Base-by-base conservation (phyloP, 2,113 vertebrate genomes). In the Lates calcarifer region DNA sequence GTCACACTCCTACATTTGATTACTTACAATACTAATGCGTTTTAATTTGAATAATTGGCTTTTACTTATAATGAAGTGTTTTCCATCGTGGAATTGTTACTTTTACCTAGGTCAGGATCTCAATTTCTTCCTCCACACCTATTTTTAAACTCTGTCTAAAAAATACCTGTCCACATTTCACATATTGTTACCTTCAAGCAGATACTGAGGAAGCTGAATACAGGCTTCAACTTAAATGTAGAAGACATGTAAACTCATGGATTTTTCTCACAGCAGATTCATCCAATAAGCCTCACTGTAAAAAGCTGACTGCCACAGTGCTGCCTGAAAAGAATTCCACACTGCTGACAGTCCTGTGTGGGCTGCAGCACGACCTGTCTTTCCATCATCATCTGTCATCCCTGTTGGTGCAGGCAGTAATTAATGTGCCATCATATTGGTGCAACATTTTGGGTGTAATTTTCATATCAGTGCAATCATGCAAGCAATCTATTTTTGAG, bases 361-460 rank as follows among this genome's bases (percentile, higher is more conserved):
- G 67, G 73, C 53, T 31, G 72, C 47, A 75, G 57, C 47, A 45
- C 22, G 0, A 47, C 65, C 45, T 45, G 45, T 45, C 33, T 41
- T 18, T 55, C 66, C 53, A 35, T 57, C 53, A 66, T 28, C 33
- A 61, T 58, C 47, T 53, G 58, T 51, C 64, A 63, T n/a, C 41
- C 5, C 37, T 51, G 31, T 69, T 5, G 2, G 26, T 35, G 56
- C 45, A 74, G 15, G 60, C 33, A 20, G 53, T 24, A 66, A 65
- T 80, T 70, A 65, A 43, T 39, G 35, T 68, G 35, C 22, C 69
- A 49, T 60, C 37, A 12, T 45, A 15, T 26, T 31, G 22, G 28
- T 77, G 28, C 53, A 61, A 66, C 35, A 39, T 31, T 22, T 37
- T 24, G 13, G 20, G 41, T 58, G 11, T 72, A 41, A 66, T 66